A percentile compares a stretch with the other conserved stretches of the same genome.
These are phyloP conservation scores for Drosophila jambulina DNA, from an alignment of 1,140 invertebrate genomes.

Conservation along the genomic window DNA sequence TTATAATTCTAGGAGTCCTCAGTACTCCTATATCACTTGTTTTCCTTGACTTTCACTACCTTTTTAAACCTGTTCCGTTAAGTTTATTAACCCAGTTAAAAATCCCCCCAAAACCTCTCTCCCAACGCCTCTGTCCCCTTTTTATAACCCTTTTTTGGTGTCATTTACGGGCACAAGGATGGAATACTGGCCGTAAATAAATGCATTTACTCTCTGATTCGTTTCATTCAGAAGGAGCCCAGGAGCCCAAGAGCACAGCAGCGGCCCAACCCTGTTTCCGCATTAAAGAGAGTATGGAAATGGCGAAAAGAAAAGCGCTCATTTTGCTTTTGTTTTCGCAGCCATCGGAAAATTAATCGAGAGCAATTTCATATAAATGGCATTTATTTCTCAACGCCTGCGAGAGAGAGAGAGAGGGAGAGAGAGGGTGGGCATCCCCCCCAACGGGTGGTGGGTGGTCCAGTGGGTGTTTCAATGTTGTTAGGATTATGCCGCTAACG, in stretches of 20 bases:
- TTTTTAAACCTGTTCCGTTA: not conserved
- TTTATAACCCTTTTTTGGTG: not conserved
- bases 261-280: conserved; percentile 16
- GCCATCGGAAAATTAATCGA: conserved; percentile 67
- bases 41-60: not conserved
- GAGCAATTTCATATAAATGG: conserved; percentile 71
- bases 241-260: not conserved
- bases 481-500: conserved; percentile 74
- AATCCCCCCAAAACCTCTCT: not conserved
- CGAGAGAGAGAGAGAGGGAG: not conserved
- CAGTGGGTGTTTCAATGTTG: conserved; percentile 25
- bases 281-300: conserved; percentile 14
- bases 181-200: conserved; percentile 35
- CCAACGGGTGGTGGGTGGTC: conserved; percentile 2
- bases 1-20: not conserved
- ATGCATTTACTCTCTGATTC: conserved; percentile 65
- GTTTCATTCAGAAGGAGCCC: conserved; percentile 25
- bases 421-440: not conserved
- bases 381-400: conserved; percentile 49
- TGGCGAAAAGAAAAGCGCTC: conserved; percentile 23
- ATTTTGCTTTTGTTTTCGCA: conserved; percentile 31
- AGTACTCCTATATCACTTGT: not conserved
- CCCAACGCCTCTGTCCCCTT: not conserved
- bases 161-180: conserved; percentile 13
- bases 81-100: not conserved